These are phyloP conservation scores for Hyposmocoma kahamanoa DNA, from an alignment of 1,140 invertebrate genomes.

Conservation along the genomic window DNA sequence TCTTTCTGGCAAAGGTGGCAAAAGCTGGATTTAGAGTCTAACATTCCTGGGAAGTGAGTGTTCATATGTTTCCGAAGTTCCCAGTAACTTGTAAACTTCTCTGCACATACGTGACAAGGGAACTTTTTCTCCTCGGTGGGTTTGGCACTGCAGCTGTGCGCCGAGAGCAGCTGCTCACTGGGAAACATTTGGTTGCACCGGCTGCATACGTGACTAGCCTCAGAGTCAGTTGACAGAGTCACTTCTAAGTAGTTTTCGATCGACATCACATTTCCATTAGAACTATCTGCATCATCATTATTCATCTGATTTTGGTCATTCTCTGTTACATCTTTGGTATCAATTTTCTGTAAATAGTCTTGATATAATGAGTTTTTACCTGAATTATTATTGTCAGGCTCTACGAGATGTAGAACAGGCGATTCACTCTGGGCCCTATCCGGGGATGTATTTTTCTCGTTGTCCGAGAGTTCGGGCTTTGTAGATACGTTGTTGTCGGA, in stretches of 20 bases:
- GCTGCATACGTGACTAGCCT: constrained; percentile 66
- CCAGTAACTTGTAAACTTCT: constrained; percentile 70
- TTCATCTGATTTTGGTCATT: constrained; percentile 41
- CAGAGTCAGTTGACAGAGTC: constrained; percentile 68
- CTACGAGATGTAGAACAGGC: constrained; percentile 58
- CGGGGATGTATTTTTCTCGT: constrained; percentile 51
- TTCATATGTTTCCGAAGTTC: constrained; percentile 71
- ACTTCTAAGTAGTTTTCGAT: constrained; percentile 73
- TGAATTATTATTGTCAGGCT: constrained; percentile 62
- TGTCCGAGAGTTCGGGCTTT: constrained; percentile 59
- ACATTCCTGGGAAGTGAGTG: constrained; percentile 70
- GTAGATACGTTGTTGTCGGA: constrained; percentile 64
- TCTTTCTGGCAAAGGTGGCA: constrained; percentile 72
- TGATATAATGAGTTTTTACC: constrained; percentile 53
- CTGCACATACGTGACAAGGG: constrained; percentile 69
- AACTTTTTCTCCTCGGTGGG: constrained; percentile 64
- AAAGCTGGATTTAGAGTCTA: constrained; percentile 71
- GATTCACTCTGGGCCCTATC: constrained; percentile 58
- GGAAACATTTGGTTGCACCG: constrained; percentile 68
- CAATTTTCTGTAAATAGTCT: constrained; percentile 56
- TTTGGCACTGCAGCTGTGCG: constrained; percentile 62
- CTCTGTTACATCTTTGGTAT: constrained; percentile 60
- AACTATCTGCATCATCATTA: constrained; percentile 62
- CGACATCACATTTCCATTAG: constrained; percentile 67
- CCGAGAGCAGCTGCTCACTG: constrained; percentile 52